Conservation (phyloP, 2,113 vertebrate genomes). For the Morphnarchus princeps region DNA sequence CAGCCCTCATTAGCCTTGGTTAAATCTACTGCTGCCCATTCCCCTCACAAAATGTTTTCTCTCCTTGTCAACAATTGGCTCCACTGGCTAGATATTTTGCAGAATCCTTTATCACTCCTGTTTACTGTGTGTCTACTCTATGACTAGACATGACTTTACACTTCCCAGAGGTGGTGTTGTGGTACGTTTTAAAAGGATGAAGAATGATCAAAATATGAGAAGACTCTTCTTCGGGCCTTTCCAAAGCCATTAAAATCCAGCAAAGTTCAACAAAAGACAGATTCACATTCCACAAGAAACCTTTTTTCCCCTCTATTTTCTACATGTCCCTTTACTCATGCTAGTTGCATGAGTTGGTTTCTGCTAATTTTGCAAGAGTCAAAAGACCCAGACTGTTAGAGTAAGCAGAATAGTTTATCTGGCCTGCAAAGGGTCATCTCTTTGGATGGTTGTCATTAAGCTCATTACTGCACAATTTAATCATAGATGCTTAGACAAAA, state of each 20-base stretch:
- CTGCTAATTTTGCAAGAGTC: not conserved
- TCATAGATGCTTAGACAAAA: conserved; percentile 5
- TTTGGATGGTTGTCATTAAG: not conserved
- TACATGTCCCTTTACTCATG: not conserved
- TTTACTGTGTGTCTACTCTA: not conserved
- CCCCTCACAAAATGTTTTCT: not conserved
- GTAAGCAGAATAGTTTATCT: not conserved
- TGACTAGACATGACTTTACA: not conserved
- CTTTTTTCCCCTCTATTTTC: not conserved
- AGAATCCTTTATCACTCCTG: not conserved
- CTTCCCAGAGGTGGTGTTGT: not conserved
- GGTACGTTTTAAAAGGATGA: not conserved
- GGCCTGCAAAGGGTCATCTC: not conserved
- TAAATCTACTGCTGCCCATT: not conserved
- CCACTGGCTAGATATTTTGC: not conserved
- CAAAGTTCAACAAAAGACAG: not conserved
- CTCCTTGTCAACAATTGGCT: not conserved
- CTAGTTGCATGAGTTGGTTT: not conserved
- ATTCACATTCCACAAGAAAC: not conserved
- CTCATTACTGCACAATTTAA: not conserved
- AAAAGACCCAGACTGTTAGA: not conserved
- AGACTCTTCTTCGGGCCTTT: not conserved
- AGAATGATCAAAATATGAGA: not conserved
- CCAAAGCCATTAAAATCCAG: not conserved
- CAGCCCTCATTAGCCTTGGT: not conserved